Base-by-base conservation (phyloP, 2,113 vertebrate genomes). In the Mirounga angustirostris region DNA sequence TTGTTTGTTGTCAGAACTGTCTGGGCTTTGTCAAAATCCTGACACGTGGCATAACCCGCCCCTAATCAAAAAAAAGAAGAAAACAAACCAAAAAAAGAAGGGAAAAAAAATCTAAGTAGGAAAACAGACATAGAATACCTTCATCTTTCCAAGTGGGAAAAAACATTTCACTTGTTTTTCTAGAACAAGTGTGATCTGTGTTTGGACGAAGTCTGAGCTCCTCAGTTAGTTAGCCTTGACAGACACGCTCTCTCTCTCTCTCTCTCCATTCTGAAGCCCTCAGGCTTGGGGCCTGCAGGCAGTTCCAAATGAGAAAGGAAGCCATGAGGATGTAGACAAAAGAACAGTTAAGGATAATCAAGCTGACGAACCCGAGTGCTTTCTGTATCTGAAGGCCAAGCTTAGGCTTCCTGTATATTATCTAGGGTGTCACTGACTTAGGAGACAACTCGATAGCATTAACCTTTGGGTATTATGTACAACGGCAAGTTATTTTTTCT, bases 31-130 rank as follows among this genome's bases (percentile, higher is more conserved):
- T 94, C 74, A 96, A 50, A 59, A 58, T 89, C 82, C 96, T 89
- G 81, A 97, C 94, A 94, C 36, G 12, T 33, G 79, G 61, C 7
- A 33, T 80, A 79, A 95, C 28, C 85, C 94, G 78, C 7, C 82
- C 58, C 65, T 89, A 91, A 95, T 89, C 78, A 89, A 91, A 50
- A 97, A 97, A 97, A 79, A 84, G 81, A 58, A 85, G 76, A 85
- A 69, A 80, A 50, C 30, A 74, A 94, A 63, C 50, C 8, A 50
- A 0, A 59, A 46, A 67, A 43, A 33, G 56, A 40, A 83, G 13
- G 40, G 15, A 4, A 56, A 63, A n/a, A 95, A 58, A 78, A 81
- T 11, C 30, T 33, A 91, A 97, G 54, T 79, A 92, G 54, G 52
- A 74, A 96, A 97, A 92, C 85, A 95, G 74, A 73, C 58, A 33